Base-by-base conservation (phyloP, 2,797 vertebrate species). In the Acestrorhynchus altus region DNA sequence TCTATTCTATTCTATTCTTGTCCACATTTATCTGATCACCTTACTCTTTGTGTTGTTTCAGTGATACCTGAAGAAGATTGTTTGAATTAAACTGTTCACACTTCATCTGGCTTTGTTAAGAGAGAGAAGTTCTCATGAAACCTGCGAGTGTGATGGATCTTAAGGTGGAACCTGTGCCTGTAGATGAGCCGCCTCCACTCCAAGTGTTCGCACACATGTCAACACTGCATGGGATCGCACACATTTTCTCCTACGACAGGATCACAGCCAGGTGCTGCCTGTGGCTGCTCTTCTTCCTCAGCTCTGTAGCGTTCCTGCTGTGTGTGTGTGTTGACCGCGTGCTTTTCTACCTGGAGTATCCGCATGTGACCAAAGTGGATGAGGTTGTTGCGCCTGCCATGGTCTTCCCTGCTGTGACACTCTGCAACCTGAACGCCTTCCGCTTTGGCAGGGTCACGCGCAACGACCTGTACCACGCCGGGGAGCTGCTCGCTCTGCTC, bases 361-460 rank as follows among this genome's bases (percentile, higher is more conserved):
- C 96, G 44, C 97, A 99, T 51, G 96, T 99, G 91, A 99, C 98
- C 89, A 98, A 95, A 82, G 92, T 99, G 82, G 98, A 99, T 1
- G 97, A 99, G 92, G 94, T 99, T 89, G 85, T 95, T 24, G 88
- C 95, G 83, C 94, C 93, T 66, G 89, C 90, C 81, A 96, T 99
- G 93, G 94, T 94, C 81, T 99, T 99, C 85, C 98, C 98, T 0
- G 95, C 96, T 0, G 91, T 99, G 90, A 99, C 98, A 67, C 94
- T 99, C 84, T 99, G 98, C 93, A 99, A 99, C 92, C 96, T 99
- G 89, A 99, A 99, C 51, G 95, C 97, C 82, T 98, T 99, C 26
- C 96, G 98, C n/a, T 99, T 99, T 89, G 96, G 96, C 88, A 94
- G 93, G 4, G 94, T 99, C 76, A 96, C 96, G 78, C 96, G 96